These are phyloP conservation scores for Galagoides demidoff DNA, from an alignment of 2,797 vertebrate species.

Conservation along the genomic window DNA sequence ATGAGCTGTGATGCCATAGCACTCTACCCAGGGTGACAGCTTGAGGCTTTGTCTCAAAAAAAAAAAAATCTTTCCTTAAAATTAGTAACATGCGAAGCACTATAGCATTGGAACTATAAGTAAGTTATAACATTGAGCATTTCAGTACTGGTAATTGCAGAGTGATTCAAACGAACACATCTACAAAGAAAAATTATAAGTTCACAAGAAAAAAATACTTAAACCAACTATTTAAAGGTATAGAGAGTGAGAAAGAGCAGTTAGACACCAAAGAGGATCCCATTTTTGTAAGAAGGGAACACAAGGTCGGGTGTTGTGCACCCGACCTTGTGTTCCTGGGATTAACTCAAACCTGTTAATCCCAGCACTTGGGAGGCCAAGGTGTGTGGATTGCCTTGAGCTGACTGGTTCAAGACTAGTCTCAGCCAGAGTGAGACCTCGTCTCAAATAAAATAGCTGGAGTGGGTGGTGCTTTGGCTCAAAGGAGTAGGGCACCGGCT, in stretches of 20 bases:
- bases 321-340: too few relatives aligned
- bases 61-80: slow-evolving; percentile 48
- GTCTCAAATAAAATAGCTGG: too few relatives aligned
- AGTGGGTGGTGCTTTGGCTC: too few relatives aligned
- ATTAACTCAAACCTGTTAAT: too few relatives aligned
- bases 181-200: slow-evolving; percentile 9
- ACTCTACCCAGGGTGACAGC: too few relatives aligned
- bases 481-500: too few relatives aligned
- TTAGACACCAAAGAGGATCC: neutral
- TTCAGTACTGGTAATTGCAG: neutral
- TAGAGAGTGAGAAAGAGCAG: neutral
- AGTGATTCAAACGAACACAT: neutral
- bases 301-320: neutral
- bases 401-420: too few relatives aligned
- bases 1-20: too few relatives aligned
- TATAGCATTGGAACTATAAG: neutral
- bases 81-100: slow-evolving; percentile 16
- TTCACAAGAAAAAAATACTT: neutral
- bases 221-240: slow-evolving; percentile 30
- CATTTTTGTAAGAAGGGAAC: neutral
- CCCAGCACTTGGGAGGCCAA: too few relatives aligned
- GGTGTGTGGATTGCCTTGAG: too few relatives aligned
- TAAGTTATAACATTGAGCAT: slow-evolving; percentile 5
- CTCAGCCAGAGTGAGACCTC: too few relatives aligned
- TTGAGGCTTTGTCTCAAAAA: too few relatives aligned